Evolutionary conservation across 1,140 invertebrate species (phyloP).

Genomic region (Drosophila ironensis): DNA sequence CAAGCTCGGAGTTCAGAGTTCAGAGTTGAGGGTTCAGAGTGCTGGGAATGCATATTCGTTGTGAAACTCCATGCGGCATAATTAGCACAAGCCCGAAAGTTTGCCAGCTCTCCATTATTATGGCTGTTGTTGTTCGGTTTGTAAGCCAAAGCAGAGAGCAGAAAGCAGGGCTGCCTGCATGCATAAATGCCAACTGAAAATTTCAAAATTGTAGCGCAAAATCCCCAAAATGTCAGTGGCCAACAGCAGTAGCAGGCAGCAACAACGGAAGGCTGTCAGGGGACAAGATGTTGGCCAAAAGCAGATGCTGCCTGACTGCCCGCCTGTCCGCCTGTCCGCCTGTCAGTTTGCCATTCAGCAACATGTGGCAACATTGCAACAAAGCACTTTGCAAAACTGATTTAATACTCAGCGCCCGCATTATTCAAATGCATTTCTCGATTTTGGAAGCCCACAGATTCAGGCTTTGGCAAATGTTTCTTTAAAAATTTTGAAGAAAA

Average conservation of each 20-base stretch:
- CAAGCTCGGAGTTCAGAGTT: not conserved
- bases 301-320: conserved; percentile 28
- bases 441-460: conserved; percentile 4
- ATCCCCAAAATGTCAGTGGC: conserved; percentile 65
- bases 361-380: conserved; percentile 29
- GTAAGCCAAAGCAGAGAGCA: not conserved
- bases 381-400: conserved; percentile 30
- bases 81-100: conserved; percentile 54
- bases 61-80: conserved; percentile 48
- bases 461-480: not conserved
- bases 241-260: conserved; percentile 7
- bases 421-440: conserved; percentile 67
- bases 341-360: conserved; percentile 13
- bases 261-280: conserved; percentile 29
- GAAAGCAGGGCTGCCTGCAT: conserved; percentile 6
- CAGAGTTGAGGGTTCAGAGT: not conserved
- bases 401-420: conserved; percentile 45
- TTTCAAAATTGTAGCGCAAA: conserved; percentile 60
- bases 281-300: conserved; percentile 23
- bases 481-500: not conserved
- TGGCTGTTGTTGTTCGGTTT: conserved; percentile 19
- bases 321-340: not conserved
- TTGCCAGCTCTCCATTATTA: conserved; percentile 28
- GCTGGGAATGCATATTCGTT: not conserved
- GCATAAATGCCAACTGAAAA: conserved; percentile 53